Base-by-base conservation (phyloP, 2,113 vertebrate species). In the Scopus umbretta region DNA sequence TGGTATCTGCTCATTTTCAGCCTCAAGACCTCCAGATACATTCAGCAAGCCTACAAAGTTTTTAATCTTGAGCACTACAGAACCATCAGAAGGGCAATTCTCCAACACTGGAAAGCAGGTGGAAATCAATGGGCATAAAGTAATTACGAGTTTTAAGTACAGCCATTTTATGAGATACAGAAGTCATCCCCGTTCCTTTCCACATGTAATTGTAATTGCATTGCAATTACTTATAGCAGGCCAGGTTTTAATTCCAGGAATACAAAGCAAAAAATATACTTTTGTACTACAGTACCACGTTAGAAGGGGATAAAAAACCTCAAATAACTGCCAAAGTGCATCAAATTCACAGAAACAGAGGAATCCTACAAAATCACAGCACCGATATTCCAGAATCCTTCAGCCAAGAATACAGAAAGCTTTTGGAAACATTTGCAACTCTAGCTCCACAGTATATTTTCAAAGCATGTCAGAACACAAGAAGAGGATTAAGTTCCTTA, bases 401-500 rank as follows among this genome's bases (percentile, higher is more conserved):
- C 5, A 34, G 32, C 81, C 29, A 66, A 43, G 56, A 58, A 56
- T 6, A 42, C 62, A 34, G 88, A 32, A 63, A 32, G 78, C 78
- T 91, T 47, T 70, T 49, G 73, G 92, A 94, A 85, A 70, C 55
- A 40, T 36, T 91, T 76, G 36, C 66, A 80, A 73, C 89, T 89
- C 66, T 6, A 76, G 45, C 81, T 91, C 78, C 72, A 30, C 73
- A 15, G 62, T 9, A 2, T 27, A 78, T 88, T 94, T 94, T 95
- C 91, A 82, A 94, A 95, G 91, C 58, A 6, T 36, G 78, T 85
- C 96, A 92, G 94, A 91, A 76, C 62, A 92, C 89, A 94, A 75
- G 92, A 90, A 9, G 79, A 89, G 94, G 95, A 94, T 95, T 86
- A 93, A 94, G 58, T 63, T 95, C 88, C 93, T 83, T 45, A 14